Evolutionary conservation across 1,140 invertebrate species (phyloP).

Genomic region (Pogonomyrmex californicus): DNA sequence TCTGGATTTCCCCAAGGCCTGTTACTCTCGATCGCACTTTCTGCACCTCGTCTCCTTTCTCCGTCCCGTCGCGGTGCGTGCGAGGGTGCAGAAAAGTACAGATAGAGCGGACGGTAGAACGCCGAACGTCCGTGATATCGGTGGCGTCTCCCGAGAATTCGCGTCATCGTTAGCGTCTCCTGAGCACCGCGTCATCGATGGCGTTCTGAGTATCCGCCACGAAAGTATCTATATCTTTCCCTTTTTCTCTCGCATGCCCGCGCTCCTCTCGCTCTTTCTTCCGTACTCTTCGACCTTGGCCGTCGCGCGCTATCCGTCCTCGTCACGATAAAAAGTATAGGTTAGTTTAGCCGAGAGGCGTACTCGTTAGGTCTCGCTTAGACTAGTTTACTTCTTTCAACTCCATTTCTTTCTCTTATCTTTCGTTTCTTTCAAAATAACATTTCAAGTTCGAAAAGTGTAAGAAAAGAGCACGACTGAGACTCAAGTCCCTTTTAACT

Average conservation of each 20-base stretch:
- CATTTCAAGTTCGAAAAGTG: not conserved
- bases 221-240: conserved; percentile 2
- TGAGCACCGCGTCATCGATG: conserved; percentile 50
- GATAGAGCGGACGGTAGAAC: not conserved
- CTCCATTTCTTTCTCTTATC: not conserved
- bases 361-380: not conserved
- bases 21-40: conserved; percentile 6
- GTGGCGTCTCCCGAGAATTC: conserved; percentile 44
- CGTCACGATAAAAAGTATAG: conserved; percentile 30
- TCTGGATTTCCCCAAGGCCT: not conserved
- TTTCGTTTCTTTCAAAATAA: not conserved
- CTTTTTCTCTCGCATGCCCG: not conserved
- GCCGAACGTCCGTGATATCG: not conserved
- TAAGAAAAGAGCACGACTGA: not conserved
- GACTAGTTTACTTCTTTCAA: not conserved
- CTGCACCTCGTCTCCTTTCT: not conserved
- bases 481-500: conserved; percentile 1
- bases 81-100: conserved; percentile 6
- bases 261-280: not conserved
- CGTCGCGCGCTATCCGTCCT: conserved; percentile 29
- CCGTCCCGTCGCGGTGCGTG: not conserved
- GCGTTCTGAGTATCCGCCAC: conserved; percentile 48
- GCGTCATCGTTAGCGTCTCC: conserved; percentile 51
- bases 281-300: conserved; percentile 41
- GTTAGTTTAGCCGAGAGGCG: conserved; percentile 36